phyloP scores from a whole-genome alignment of 2,888 invertebrate genomes.

The Drosophila fulvimacula region DNA sequence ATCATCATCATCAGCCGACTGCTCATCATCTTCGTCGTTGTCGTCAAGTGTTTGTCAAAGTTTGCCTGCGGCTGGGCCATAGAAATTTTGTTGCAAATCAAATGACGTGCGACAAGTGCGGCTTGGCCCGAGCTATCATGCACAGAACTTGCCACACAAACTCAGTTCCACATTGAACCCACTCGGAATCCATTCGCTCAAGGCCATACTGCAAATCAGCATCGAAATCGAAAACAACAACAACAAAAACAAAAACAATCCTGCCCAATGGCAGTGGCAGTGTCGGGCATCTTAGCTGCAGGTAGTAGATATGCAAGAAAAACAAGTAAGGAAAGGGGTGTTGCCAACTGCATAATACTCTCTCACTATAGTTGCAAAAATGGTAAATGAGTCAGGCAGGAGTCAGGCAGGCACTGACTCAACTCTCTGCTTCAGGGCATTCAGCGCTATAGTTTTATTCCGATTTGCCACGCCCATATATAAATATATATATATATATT shows the following conservation, averaged over 20 bases:
- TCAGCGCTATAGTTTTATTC: too few species aligned
- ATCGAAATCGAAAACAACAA: not conserved
- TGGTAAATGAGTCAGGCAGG: too few species aligned
- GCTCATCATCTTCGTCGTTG: conserved; percentile 20
- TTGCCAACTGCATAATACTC: too few species aligned
- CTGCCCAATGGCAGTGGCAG: not conserved
- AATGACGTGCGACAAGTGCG: conserved; percentile 72
- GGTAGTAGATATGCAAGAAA: not conserved
- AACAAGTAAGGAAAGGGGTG: too few species aligned
- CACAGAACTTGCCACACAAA: conserved; percentile 20
- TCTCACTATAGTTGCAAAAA: too few species aligned
- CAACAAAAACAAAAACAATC: not conserved
- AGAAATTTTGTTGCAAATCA: conserved; percentile 65
- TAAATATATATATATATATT: too few species aligned
- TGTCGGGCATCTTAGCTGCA: not conserved
- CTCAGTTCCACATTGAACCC: conserved; percentile 3
- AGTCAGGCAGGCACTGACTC: too few species aligned
- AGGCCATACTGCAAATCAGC: conserved; percentile 9
- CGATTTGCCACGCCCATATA: too few species aligned
- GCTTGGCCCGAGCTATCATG: conserved; percentile 49
- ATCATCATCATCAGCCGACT: conserved; percentile 7
- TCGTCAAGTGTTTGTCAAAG: conserved; percentile 74
- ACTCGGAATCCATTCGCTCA: conserved; percentile 12
- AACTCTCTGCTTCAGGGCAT: too few species aligned
- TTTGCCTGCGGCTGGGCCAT: conserved; percentile 65